Base-by-base conservation (phyloP, 2,797 vertebrate species). In the Danio aesculapii region DNA sequence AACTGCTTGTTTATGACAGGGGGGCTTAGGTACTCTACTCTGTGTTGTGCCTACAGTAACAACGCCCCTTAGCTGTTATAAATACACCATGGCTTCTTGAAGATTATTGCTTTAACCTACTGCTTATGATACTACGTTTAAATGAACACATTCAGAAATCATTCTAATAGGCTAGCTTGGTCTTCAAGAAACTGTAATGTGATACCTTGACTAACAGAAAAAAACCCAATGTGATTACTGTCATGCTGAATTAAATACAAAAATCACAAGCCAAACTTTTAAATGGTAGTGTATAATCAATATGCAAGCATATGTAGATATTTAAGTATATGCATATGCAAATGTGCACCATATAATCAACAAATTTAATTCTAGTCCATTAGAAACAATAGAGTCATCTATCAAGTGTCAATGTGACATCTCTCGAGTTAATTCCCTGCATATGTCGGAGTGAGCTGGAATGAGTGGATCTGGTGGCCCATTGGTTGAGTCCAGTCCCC, bases 401-500 rank as follows among this genome's bases (percentile, higher is more conserved):
- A 76, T 86, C 75, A 84, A 84, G 75, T 86, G 82, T 81, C 84
- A 62, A 14, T 68, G 73, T 81, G 67, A 77, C 82, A 82, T 82
- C 69, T 66, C 82, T 55, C 49, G 43, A 75, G 84, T 73, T 79
- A 79, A 84, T 70, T 75, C 66, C 74, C 16, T 63, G 43, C 67
- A 84, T 84, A 61, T 77, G 46, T 82, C 14, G 41, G 21, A 66
- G 69, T 74, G 74, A 39, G 41, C 71, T 50, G 61, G 61, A 75
- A 43, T 69, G 19, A 47, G 30, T 71, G 78, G 49, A 47, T 76
- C 73, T 82, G 67, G 81, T 81, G 80, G 68, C 49, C 77, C 69
- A 53, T 79, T 70, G 81, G 84, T 90, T 89, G 88, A 70, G 79
- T 84, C 75, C 82, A 72, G 76, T 84, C 78, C 83, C 77, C 6